Evolutionary conservation across 2,113 vertebrate species (phyloP), one percentile per base, ranked within the genome.

Genomic region (Ceyx melanurus): DNA sequence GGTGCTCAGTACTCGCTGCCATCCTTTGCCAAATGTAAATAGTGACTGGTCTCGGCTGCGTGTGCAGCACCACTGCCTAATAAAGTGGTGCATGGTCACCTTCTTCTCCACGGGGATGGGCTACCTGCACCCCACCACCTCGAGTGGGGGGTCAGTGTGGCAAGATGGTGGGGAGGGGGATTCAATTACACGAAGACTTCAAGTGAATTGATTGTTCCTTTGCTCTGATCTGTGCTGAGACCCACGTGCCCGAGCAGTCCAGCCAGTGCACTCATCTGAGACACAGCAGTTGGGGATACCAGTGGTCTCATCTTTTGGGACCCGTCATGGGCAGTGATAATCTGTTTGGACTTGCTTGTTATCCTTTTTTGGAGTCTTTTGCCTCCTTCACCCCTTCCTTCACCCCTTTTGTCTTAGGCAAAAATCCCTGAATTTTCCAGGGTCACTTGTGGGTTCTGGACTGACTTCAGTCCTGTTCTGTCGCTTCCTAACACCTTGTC

Each of bases 191-290:
- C 33, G 16, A 35, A 67, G 85, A 18, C 67, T 80, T 35, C 7
- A 20, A 72, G 42, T 4, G 6, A 78, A 46, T 45, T 21, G 50
- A n/a, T 87, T 84, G 86, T 46, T 42, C 33, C 14, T 72, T 68
- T 0, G 3, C 40, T n/a, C 3, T 67, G 53, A 48, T 3, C 2
- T 54, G 31, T 23, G 1, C 29, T 15, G 56, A 83, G 60, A 35
- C 25, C 8, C 0, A 1, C 2, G 2, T 56, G 74, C 53, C 51
- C 0, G 0, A 70, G 37, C 0, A 0, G 17, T 60, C 10, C 33
- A 46, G 28, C 60, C 26, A 67, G 23, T 31, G 53, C 22, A 3
- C 18, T 60, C 5, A 1, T 53, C 15, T 16, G 57, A 71, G 65
- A 57, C 48, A 18, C 2, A 2, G 37, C 25, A 25, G 21, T 56